Evolutionary conservation across 37 sponge, comb jelly and placozoan species (phyloP), one percentile per base, ranked within the genome.

Genomic region (Bolinopsis microptera): DNA sequence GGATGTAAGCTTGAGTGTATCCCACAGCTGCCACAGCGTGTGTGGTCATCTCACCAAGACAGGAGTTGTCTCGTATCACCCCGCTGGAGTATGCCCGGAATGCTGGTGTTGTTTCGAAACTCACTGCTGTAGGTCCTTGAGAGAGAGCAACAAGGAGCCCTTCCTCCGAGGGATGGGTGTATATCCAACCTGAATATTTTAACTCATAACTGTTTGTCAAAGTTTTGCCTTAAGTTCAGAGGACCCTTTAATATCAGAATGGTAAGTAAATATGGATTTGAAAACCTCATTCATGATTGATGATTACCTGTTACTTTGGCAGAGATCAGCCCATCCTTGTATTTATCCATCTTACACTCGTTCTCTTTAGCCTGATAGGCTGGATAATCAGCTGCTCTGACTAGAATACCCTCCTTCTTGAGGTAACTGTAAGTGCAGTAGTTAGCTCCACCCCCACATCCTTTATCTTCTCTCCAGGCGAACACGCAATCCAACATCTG

Each of bases 361-460:
- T 35, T 32, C 35, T 35, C 32, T 8, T 32, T 77, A 16, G 27
- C 80, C 5, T 33, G 27, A 35, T 77, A 77, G 8, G 80, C 21
- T 34, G 21, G 36, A 77, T 77, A 16, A 13, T 35, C 35, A 1
- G 80, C 37, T 1, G 32, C 80, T 16, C 32, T 16, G 22, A 33
- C 80, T 21, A 77, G 33, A 16, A 13, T 5, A 48, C 13, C 9
- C 13, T 13, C 61, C 13, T 48, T 5, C 13, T 48, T 48, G 61
- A 48, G 61, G 13, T 48, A 48, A 48, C 61, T 48, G 61, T 48
- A 48, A 48, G 61, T 48, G 13, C 61, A 48, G 13, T 48, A 48
- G 61, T 48, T 48, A 48, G 61, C 61, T 33, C 80, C 35, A 0
- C 80, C 80, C 36, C 80, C 21, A 77, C 80, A 77, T 21, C 80